Evolutionary conservation across 2,888 invertebrate genomes (phyloP).

Genomic region (Chloromyia formosa): DNA sequence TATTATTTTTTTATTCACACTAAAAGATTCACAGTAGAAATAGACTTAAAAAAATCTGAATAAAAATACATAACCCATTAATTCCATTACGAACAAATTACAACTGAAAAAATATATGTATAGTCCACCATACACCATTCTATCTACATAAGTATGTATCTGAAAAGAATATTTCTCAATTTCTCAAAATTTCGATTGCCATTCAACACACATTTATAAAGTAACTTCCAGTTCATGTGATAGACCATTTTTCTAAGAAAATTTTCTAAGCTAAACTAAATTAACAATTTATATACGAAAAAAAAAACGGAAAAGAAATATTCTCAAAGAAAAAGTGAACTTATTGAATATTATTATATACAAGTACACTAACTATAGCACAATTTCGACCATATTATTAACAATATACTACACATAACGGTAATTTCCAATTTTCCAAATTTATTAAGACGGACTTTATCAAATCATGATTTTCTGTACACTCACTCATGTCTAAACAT

Average conservation of each 20-base stretch:
- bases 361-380: constrained; percentile 3
- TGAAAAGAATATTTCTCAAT: background rate
- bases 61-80: no score
- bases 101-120: no score
- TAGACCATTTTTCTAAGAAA: constrained; percentile 37
- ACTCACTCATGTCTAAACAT: no score
- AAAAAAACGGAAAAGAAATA: background rate
- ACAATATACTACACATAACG: constrained; percentile 5
- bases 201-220: background rate
- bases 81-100: no score
- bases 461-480: no score
- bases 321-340: constrained; percentile 11
- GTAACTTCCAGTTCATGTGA: constrained; percentile 41
- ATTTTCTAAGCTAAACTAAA: constrained; percentile 37
- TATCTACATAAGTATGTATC: no score
- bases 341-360: background rate
- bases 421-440: background rate
- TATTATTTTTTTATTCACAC: no score
- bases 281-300: constrained; percentile 23
- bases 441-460: no score
- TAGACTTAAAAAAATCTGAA: no score
- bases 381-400: background rate
- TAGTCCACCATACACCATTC: no score
- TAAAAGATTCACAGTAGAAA: no score
- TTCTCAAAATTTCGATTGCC: no score